Evolutionary conservation across 2,113 vertebrate genomes (phyloP).

Genomic region (Chaenocephalus aceratus): DNA sequence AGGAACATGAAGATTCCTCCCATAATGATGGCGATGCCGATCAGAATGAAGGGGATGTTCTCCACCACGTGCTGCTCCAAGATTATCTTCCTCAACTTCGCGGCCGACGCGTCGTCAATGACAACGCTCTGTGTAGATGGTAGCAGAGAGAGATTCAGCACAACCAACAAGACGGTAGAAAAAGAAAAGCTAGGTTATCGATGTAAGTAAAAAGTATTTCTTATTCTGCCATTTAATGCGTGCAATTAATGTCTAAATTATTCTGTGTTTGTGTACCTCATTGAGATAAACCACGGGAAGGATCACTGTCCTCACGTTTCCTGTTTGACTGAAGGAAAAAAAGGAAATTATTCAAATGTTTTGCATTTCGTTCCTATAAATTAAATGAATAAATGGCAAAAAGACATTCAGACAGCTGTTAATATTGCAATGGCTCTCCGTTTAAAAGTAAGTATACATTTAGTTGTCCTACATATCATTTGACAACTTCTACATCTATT

Average conservation of each 20-base stretch:
- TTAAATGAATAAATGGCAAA: neutral
- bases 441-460: no score
- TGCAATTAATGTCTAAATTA: neutral
- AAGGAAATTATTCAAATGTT: neutral
- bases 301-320: conserved; percentile 85
- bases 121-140: conserved; percentile 85
- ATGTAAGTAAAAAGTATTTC: neutral
- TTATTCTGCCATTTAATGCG: neutral
- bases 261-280: conserved; percentile 79
- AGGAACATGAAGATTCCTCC: conserved; percentile 88
- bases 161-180: neutral
- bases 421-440: neutral
- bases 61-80: conserved; percentile 82
- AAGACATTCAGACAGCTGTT: neutral
- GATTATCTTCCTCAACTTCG: conserved; percentile 80
- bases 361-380: neutral
- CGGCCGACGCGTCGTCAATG: conserved; percentile 88
- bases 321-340: conserved; percentile 85
- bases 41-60: conserved; percentile 91
- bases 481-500: neutral
- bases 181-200: neutral
- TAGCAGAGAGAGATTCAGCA: neutral
- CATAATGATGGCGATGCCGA: conserved; percentile 88
- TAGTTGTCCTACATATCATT: neutral
- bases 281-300: conserved; percentile 95